Conservation (phyloP, 2,113 vertebrate species). For the Eulacestoma nigropectus region DNA sequence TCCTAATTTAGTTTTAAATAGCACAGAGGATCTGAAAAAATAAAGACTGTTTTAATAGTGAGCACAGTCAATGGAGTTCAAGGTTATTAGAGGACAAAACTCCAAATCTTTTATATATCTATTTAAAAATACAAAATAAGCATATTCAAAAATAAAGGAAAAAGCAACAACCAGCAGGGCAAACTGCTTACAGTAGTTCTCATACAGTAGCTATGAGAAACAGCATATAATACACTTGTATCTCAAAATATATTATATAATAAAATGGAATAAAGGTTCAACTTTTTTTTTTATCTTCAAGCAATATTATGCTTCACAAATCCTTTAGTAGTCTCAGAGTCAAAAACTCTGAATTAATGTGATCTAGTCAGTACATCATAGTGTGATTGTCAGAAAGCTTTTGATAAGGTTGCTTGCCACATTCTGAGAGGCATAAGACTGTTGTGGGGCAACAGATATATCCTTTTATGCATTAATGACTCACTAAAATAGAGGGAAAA, state of each 20-base stretch:
- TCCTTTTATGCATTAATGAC: neutral
- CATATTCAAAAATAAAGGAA: neutral
- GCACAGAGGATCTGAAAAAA: neutral
- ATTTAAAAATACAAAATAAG: neutral
- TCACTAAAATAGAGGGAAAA: neutral
- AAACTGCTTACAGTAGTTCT: neutral
- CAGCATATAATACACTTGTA: neutral
- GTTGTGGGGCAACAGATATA: neutral
- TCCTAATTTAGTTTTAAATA: neutral
- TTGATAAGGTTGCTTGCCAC: neutral
- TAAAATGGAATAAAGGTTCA: neutral
- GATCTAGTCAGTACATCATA: neutral
- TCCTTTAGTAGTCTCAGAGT: neutral
- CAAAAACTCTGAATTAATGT: neutral
- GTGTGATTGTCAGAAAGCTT: neutral
- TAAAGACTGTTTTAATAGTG: neutral
- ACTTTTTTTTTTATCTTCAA: neutral
- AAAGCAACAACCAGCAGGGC: neutral
- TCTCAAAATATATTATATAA: neutral
- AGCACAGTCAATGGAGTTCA: neutral
- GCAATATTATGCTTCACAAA: neutral
- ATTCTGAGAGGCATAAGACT: neutral
- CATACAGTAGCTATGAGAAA: no score
- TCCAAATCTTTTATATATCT: neutral
- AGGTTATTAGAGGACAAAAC: neutral